Base-by-base conservation (phyloP, 2,888 invertebrate genomes). In the Octonoba sinensis region DNA sequence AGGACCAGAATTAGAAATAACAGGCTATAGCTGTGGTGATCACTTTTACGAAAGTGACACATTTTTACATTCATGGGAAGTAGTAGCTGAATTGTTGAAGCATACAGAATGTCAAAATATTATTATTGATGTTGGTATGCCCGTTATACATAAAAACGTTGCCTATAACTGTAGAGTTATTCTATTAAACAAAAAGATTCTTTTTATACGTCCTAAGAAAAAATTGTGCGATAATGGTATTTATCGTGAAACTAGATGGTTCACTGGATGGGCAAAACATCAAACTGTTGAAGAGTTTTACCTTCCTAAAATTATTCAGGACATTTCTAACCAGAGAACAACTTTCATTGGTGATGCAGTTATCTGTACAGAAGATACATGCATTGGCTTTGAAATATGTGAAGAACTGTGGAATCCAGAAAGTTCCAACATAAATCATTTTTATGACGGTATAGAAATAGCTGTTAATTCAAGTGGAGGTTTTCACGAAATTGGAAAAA, bases 31-130 rank as follows among this genome's bases (percentile, higher is more conserved):
- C 86, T 99, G 99, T 89, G 95, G 96, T 88, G 99, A 99, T 89
- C 99, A 99, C 88, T 99, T 98, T 89, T 93, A 94, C 87, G 99
- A 99, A 89, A 92, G 94, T 73, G 99, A 99, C 89, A 99, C 99
- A 4, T 93, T 93, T 86, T 91, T 96, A 0, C 99, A 99, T 89
- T 95, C 96, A 54, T 99, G 98, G 97, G 96, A 99, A 90, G 96
- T 96, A 0, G 89, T 99, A 6, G 91, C 93, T 0, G 93, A 94
- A 85, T 90, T 99, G 6, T 90, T 99, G 47, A 92, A 92, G 84
- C 93, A 95, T 36, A 92, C 94, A 0, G 90, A 93, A 24, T 95
- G 95, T 87, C 93, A 93, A 86, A 94, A 96, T 87, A 96, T 99
- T 86, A 90, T 99, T 22, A 92, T 98, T 84, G 97, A 99, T 89